Base-by-base conservation (phyloP, 2,888 invertebrate genomes). In the Aethes cnicana region DNA sequence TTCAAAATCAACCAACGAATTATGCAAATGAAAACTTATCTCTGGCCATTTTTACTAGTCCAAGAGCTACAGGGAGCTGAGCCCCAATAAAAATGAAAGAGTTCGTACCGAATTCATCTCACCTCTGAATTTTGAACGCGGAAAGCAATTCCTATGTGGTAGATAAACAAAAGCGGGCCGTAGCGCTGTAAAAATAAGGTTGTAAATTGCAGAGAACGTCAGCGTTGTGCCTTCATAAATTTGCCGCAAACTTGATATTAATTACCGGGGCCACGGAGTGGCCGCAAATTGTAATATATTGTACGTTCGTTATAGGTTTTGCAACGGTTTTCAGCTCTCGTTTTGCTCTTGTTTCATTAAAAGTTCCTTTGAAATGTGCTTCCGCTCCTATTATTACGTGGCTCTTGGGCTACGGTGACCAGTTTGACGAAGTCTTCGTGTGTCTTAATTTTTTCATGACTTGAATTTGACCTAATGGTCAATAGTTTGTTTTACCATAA, bases 161-260 rank as follows among this genome's bases (percentile, higher is more conserved):
- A 30, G 36, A 35, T 48, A 39, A 11, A 44, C 32, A 14, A 50
- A 53, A 28, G 42, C 49, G 17, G 32, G 18, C 54, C 28, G 43
- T 62, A 61, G 37, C 33, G 48, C 44, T 20, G 20, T 47, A 33
- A 35, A 35, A 47, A 55, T 69, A 75, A 54, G 66, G 73, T 67
- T 59, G 58, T 68, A 65, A 70, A 64, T 76, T 53, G 50, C 46
- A 17, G 6, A 25, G n/a, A 16, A 36, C 32, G 54, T 55, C 54
- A 54, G 60, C 47, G 43, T 30, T 42, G 54, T 50, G 53, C 62
- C 53, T 57, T 62, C 62, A 73, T 81, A 81, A 81, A 82, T 81
- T 77, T 74, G 76, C 75, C 64, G 69, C 81, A 77, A 84, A 84
- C 80, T 83, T 84, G 80, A 79, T 85, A 86, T 84, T 86, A 85